Percentiles rank a stretch among this genome's conserved stretches.
These are phyloP conservation scores for Australoheros facetus DNA, from an alignment of 2,797 vertebrate genomes.

Conservation along the genomic window DNA sequence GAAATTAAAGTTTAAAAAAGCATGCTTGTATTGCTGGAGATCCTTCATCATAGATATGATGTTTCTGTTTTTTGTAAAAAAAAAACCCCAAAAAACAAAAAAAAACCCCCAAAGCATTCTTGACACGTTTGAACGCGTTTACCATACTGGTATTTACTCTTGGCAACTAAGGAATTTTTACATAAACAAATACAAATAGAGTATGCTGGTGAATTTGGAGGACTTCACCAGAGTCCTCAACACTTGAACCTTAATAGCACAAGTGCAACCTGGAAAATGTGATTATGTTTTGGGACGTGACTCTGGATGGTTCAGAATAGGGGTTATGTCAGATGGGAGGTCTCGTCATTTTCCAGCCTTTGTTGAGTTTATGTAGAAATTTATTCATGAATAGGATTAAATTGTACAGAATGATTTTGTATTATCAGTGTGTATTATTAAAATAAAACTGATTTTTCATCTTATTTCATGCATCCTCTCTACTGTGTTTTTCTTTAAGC, in stretches of 20 bases:
- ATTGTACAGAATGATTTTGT: background rate
- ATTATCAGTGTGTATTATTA: background rate
- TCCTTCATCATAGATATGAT: background rate
- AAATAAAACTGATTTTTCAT: background rate
- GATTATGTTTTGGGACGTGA: constrained; percentile 39
- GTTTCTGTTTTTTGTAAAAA: background rate
- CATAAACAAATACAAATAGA: background rate
- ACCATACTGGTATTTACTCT: background rate
- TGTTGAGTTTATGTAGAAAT: background rate
- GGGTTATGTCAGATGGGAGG: constrained; percentile 48
- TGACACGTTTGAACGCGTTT: background rate
- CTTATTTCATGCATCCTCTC: background rate
- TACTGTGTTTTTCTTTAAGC: background rate
- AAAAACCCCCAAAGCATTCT: background rate
- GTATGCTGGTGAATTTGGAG: background rate
- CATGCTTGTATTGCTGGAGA: background rate
- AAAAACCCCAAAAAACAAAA: accelerated
- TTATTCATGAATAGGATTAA: background rate
- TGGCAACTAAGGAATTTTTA: background rate
- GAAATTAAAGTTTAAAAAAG: background rate
- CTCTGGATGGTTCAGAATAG: constrained; percentile 52
- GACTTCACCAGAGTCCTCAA: constrained; percentile 3
- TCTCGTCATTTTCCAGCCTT: background rate
- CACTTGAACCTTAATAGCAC: constrained; percentile 29
- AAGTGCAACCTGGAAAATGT: constrained; percentile 47